These are phyloP conservation scores for Galeopsomyia nigrocyanea DNA, from an alignment of 2,888 invertebrate species.

Conservation along the genomic window DNA sequence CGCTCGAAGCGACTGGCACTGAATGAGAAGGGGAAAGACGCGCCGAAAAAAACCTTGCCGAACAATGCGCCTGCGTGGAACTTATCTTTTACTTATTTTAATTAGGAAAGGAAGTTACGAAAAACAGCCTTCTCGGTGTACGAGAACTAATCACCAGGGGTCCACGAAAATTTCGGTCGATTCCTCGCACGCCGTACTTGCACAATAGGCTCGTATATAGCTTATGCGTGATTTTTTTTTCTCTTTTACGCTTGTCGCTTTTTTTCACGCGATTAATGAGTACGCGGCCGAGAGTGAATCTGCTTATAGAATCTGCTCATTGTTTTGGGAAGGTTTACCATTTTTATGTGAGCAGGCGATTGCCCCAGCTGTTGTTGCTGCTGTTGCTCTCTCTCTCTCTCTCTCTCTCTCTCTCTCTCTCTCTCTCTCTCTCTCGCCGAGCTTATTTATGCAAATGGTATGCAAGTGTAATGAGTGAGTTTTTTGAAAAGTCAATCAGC, in stretches of 20 bases:
- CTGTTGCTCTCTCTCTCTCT: not conserved
- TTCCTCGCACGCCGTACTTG: slow-evolving; percentile 4
- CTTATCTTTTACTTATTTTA: slow-evolving; percentile 64
- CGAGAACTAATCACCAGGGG: slow-evolving; percentile 42
- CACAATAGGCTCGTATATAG: not conserved
- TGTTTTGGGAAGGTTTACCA: slow-evolving; percentile 41
- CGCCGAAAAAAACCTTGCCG: slow-evolving; percentile 50
- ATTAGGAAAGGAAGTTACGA: slow-evolving; percentile 65
- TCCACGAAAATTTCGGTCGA: slow-evolving; percentile 47
- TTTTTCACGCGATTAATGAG: slow-evolving; percentile 45
- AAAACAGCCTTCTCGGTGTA: slow-evolving; percentile 47
- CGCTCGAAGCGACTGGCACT: slow-evolving; percentile 34
- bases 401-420: too few species aligned
- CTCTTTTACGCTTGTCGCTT: slow-evolving; percentile 28
- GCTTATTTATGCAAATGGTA: too few species aligned
- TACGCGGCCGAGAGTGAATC: slow-evolving; percentile 29
- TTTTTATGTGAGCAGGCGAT: slow-evolving; percentile 23
- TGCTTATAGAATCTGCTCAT: slow-evolving; percentile 43
- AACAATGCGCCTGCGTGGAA: slow-evolving; percentile 60
- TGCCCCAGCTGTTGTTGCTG: not conserved
- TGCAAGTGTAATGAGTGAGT: too few species aligned
- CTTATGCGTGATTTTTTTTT: not conserved
- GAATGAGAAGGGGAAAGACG: not conserved
- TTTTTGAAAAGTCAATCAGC: too few species aligned
- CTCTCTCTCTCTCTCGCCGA: too few species aligned